phyloP scores from a whole-genome alignment of 2,797 vertebrate genomes.

The Falco concolor region DNA sequence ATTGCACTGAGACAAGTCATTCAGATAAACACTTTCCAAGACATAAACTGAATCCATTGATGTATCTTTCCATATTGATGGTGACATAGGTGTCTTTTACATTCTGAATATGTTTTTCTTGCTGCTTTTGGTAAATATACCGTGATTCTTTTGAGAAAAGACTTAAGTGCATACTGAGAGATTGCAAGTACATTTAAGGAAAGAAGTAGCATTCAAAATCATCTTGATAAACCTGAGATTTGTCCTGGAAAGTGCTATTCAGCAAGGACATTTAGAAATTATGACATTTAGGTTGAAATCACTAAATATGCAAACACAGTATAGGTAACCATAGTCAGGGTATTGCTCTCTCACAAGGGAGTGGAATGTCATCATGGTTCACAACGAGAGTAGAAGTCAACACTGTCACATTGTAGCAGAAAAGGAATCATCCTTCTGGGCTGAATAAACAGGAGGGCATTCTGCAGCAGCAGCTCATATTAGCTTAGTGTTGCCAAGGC shows the following conservation, averaged over 20 bases:
- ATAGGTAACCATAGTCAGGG: not conserved
- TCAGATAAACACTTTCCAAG: not conserved
- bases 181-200: not conserved
- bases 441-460: not conserved
- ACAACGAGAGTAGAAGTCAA: not conserved
- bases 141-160: not conserved
- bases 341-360: not conserved
- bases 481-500: not conserved
- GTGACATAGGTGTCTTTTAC: not conserved
- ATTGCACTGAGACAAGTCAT: not conserved
- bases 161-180: not conserved
- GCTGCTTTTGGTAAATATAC: not conserved
- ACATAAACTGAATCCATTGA: not conserved
- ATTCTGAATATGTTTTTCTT: not conserved
- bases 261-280: not conserved
- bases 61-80: not conserved
- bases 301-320: not conserved
- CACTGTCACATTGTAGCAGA: not conserved
- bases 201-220: not conserved
- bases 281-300: not conserved
- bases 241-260: not conserved
- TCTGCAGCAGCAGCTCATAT: not conserved
- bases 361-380: not conserved
- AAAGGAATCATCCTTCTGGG: not conserved
- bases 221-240: not conserved